Percentiles rank a stretch among this genome's conserved stretches.
Evolutionary conservation across 2,113 vertebrate species (phyloP).

Genomic region (Aix galericulata): DNA sequence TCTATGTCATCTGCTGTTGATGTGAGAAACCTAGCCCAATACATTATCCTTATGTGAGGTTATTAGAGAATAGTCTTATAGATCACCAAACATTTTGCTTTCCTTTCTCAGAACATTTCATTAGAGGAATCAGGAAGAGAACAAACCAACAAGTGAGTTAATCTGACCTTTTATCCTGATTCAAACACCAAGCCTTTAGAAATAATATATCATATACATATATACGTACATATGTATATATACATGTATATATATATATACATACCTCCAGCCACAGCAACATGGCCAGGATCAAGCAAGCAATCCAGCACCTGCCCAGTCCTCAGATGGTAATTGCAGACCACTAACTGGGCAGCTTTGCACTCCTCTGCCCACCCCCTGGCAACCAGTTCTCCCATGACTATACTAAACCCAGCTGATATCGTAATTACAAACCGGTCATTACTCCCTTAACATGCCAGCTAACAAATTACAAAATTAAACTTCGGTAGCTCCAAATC

Average conservation of each 20-base stretch:
- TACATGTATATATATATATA: no score
- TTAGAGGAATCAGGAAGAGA: background rate
- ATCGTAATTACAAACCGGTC: background rate
- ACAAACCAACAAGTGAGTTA: background rate
- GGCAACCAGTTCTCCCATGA: background rate
- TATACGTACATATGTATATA: no score
- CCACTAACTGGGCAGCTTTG: background rate
- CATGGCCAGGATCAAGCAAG: background rate
- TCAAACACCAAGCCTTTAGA: background rate
- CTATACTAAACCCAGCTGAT: background rate
- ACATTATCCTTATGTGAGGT: fast-evolving
- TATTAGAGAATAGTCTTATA: background rate
- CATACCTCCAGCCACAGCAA: background rate
- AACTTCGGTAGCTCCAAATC: background rate
- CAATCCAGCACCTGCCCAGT: background rate
- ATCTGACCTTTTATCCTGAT: background rate
- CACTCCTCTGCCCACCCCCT: background rate
- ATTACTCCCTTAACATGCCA: background rate
- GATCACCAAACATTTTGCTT: background rate
- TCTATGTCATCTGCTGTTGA: background rate
- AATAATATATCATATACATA: no score
- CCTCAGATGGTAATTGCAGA: background rate
- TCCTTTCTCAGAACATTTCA: background rate
- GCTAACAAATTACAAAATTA: constrained; percentile 6
- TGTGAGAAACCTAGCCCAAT: background rate